Conservation (phyloP, 2,888 invertebrate genomes). For the Arenicola marina region DNA sequence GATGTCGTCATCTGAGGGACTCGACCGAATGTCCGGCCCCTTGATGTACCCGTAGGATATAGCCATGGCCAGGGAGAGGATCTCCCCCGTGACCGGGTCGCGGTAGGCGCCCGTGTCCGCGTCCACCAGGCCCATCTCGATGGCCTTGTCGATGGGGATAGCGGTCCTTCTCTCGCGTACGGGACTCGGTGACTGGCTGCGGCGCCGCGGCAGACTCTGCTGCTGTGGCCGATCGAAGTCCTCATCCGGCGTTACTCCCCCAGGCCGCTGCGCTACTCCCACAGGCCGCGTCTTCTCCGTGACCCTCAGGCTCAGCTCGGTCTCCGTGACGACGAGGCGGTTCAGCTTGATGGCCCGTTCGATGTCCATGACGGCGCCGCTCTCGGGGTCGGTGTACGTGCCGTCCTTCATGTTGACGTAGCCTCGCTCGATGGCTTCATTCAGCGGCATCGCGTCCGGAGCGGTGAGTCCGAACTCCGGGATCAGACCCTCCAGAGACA, state of each 20-base stretch:
- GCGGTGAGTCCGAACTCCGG: conserved; percentile 64
- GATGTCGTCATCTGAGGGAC: conserved; percentile 16
- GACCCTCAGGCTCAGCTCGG: background rate
- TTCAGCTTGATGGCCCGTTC: conserved; percentile 23
- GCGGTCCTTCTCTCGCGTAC: background rate
- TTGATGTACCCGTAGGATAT: conserved; percentile 25
- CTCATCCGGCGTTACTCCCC: background rate
- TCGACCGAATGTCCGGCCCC: conserved; percentile 18
- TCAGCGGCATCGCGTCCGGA: conserved; percentile 38
- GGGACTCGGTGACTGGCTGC: background rate
- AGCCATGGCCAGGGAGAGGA: conserved; percentile 24
- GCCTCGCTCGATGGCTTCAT: conserved; percentile 84
- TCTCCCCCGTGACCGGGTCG: conserved; percentile 70
- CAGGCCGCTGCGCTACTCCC: no score
- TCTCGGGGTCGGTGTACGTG: conserved; percentile 70
- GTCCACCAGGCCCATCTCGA: conserved; percentile 78
- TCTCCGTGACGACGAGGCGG: conserved; percentile 12
- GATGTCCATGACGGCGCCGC: conserved; percentile 74
- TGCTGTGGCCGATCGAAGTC: no score
- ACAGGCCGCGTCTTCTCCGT: conserved; percentile 1
- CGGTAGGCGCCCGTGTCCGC: conserved; percentile 65
- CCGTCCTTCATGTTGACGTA: conserved; percentile 65
- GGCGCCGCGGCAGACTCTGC: background rate
- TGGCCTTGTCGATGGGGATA: conserved; percentile 80
- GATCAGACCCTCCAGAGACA: conserved; percentile 65